Percentiles rank a stretch among this genome's conserved stretches.
Conservation (phyloP, 1,140 invertebrate species). For the Lineus longissimus region DNA sequence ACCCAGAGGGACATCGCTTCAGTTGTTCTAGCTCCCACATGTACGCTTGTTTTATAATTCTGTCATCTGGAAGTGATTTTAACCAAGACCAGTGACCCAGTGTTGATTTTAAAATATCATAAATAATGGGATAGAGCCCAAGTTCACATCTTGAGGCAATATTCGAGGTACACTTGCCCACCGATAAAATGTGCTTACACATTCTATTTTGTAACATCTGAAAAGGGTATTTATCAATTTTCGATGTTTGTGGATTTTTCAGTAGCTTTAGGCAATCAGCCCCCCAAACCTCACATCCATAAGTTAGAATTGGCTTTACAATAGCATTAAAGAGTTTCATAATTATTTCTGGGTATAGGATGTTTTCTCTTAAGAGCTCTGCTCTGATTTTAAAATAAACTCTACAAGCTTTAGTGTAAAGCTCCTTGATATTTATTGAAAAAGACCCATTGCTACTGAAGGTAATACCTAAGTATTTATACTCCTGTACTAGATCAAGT, state of each 20-base stretch:
- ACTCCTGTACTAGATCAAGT: not conserved
- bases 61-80: too few species aligned
- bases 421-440: not conserved
- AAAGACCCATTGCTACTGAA: not conserved
- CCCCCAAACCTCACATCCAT: not conserved
- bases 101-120: not conserved
- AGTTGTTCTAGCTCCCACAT: too few species aligned
- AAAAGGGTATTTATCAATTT: not conserved
- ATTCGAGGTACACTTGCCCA: not conserved
- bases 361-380: not conserved
- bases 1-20: too few species aligned
- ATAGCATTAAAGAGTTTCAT: not conserved
- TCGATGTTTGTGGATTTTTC: not conserved
- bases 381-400: not conserved
- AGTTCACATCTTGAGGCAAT: not conserved
- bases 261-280: not conserved
- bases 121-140: not conserved
- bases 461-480: conserved; percentile 1
- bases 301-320: not conserved
- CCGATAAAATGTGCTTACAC: not conserved
- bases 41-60: too few species aligned
- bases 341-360: not conserved
- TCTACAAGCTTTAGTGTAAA: not conserved
- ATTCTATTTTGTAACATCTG: not conserved
- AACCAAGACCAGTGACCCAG: not conserved